A percentile compares a stretch with the other conserved stretches of the same genome.
Evolutionary conservation across 2,888 invertebrate genomes (phyloP).

Genomic region (Eulithis prunata): DNA sequence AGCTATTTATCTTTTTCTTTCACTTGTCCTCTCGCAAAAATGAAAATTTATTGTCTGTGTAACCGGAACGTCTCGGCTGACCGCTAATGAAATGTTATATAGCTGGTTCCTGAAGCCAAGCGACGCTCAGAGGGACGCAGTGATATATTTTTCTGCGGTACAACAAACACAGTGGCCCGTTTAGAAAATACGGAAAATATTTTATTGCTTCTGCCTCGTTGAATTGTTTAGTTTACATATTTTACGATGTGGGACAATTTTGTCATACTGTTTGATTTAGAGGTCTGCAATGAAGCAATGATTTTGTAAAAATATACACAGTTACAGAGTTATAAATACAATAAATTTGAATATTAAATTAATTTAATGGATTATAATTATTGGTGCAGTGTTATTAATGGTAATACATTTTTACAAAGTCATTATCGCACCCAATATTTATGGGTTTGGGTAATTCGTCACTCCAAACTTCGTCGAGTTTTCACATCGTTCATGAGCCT

Average conservation of each 20-base stretch:
- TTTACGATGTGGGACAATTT: slow-evolving; percentile 16
- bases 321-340: too few relatives aligned
- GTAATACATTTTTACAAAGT: slow-evolving; percentile 33
- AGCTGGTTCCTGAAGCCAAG: slow-evolving; percentile 47
- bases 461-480: slow-evolving; percentile 53
- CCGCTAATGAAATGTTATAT: slow-evolving; percentile 78
- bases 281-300: background rate
- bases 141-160: slow-evolving; percentile 56
- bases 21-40: slow-evolving; percentile 76
- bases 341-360: too few relatives aligned
- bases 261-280: background rate
- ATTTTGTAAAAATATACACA: background rate
- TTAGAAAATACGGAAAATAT: slow-evolving; percentile 38
- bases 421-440: slow-evolving; percentile 49
- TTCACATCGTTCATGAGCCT: slow-evolving; percentile 52
- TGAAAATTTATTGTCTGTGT: slow-evolving; percentile 78
- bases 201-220: slow-evolving; percentile 41
- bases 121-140: slow-evolving; percentile 46
- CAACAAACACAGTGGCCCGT: slow-evolving; percentile 46
- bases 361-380: too few relatives aligned
- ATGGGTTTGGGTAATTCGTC: slow-evolving; percentile 55
- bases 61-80: slow-evolving; percentile 66
- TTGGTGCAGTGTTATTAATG: background rate
- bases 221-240: slow-evolving; percentile 35
- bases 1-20: slow-evolving; percentile 76